phyloP scores from a whole-genome alignment of 2,113 vertebrate genomes.

The Gallinago media region DNA sequence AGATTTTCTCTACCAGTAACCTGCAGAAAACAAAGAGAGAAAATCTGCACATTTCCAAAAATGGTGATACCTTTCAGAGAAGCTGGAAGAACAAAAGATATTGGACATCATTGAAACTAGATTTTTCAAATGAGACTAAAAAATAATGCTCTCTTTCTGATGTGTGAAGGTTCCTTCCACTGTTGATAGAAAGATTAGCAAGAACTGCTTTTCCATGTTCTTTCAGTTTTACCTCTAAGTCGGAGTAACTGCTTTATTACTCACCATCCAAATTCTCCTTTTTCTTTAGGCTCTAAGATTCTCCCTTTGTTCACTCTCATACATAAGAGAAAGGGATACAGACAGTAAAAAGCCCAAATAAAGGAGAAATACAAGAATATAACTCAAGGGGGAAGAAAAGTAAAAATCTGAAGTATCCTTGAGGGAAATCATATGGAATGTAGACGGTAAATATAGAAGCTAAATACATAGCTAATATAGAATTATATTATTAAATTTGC shows the following conservation, averaged over 20 bases:
- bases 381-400: not conserved
- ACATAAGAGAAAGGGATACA: not conserved
- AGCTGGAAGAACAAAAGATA: not conserved
- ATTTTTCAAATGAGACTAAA: not conserved
- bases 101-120: not conserved
- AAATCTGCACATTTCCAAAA: not conserved
- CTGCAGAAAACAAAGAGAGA: constrained; percentile 72
- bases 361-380: not conserved
- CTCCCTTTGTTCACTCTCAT: not conserved
- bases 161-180: not conserved
- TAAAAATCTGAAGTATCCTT: not conserved
- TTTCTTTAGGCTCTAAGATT: not conserved
- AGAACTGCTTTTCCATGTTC: not conserved
- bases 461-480: not conserved
- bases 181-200: not conserved
- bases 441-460: not conserved
- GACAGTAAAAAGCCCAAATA: not conserved
- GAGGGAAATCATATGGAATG: not conserved
- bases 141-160: not conserved
- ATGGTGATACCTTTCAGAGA: not conserved
- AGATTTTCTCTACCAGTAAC: constrained; percentile 97
- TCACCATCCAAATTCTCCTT: not conserved
- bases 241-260: not conserved
- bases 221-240: not conserved
- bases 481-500: too few species aligned